These are phyloP conservation scores for Strigamia maritima DNA, from an alignment of 2,888 invertebrate species.

Conservation along the genomic window DNA sequence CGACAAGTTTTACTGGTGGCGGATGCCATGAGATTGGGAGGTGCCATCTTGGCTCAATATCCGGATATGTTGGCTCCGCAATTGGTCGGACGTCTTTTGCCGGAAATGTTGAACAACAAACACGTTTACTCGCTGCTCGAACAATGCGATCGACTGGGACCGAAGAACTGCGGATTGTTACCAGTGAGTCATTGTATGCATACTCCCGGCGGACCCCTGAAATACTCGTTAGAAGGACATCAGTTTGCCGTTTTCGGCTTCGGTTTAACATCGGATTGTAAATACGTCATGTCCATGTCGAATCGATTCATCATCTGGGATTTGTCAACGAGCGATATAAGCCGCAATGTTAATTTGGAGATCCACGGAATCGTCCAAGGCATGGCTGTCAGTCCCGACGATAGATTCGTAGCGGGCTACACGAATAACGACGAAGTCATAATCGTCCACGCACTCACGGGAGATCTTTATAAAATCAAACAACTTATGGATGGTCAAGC, in stretches of 20 bases:
- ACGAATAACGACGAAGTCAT: slow-evolving; percentile 95
- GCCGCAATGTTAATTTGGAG: slow-evolving; percentile 80
- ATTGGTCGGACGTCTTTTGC: slow-evolving; percentile 83
- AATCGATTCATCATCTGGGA: slow-evolving; percentile 97
- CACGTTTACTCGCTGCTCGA: slow-evolving; percentile 76
- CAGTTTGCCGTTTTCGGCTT: slow-evolving; percentile 96
- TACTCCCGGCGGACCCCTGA: slow-evolving; percentile 97
- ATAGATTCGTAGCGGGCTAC: slow-evolving; percentile 91
- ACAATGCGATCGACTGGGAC: slow-evolving; percentile 87
- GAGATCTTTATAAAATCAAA: slow-evolving; percentile 65
- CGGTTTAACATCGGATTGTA: slow-evolving; percentile 80
- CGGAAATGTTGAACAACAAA: slow-evolving; percentile 77
- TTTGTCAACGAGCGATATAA: slow-evolving; percentile 89
- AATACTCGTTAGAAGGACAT: slow-evolving; percentile 97
- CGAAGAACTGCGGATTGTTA: slow-evolving; percentile 81
- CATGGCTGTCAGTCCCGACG: slow-evolving; percentile 86
- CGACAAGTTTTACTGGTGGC: slow-evolving; percentile 89
- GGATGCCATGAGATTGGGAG: slow-evolving; percentile 87
- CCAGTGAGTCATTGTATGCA: slow-evolving; percentile 94
- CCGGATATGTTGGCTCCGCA: slow-evolving; percentile 96
- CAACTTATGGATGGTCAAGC: slow-evolving; percentile 79
- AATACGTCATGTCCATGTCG: slow-evolving; percentile 92
- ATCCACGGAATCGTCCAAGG: slow-evolving; percentile 96
- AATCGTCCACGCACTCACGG: slow-evolving; percentile 86
- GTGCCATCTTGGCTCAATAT: slow-evolving; percentile 84